Base-by-base conservation (phyloP, 2,888 invertebrate genomes). In the Torymus texanus region DNA sequence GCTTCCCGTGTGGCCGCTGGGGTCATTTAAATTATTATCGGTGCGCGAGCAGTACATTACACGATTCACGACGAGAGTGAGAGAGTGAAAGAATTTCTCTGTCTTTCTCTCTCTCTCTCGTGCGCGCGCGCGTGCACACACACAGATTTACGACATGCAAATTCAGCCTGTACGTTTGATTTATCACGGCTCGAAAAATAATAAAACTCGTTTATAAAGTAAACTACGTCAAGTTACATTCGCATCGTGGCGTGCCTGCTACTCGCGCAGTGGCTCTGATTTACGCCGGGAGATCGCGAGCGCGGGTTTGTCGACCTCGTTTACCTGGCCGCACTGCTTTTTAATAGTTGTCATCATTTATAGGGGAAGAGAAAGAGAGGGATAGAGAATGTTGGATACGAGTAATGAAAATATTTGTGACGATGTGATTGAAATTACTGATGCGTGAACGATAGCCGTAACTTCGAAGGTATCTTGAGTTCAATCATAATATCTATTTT, bases 201-300 rank as follows among this genome's bases (percentile, higher is more conserved):
- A 84, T 83, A 82, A 83, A 83, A 84, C 83, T 81, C 81, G 84
- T 84, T 84, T 84, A 83, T 81, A 82, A 82, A 82, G 83, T 83
- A 81, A 83, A 83, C 82, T 82, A 83, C 82, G 71, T 74, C 79
- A 75, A 75, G 75, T 81, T 63, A 71, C 75, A 12, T 53, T 51
- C 51, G 79, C 80, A 81, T 41, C 41, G 29, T 29, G 29, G 29
- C 29, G 29, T 3, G 5, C 3, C 79, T 75, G 73, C 78, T 79
- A 75, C 73, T 75, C 41, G 41, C 41, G 59, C 74, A 82, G 80
- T 80, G 78, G 67, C 41, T 59, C 81, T 83, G 83, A 84, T 83
- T 83, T 83, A 83, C 78, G 76, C 71, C 59, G 68, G 76, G n/a
- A 16, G 10, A 58, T 41, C 5, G 14, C 2, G 29, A n/a, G 24